Conservation (phyloP, 1,140 invertebrate species). For the Polypedilum pembai region DNA sequence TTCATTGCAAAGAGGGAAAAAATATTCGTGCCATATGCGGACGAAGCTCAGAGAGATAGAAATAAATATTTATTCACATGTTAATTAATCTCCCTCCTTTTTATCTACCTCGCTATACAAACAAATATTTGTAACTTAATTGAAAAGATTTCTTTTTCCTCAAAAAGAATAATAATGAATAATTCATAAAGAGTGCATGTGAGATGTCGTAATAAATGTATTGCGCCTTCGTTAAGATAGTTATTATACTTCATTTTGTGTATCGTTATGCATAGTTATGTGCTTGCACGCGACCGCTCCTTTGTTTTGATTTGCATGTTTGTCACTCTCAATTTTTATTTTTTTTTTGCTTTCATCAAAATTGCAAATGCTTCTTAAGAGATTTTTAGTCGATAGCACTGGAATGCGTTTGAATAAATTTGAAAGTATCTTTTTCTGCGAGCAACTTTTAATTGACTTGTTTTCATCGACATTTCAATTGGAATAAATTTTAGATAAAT, state of each 20-base stretch:
- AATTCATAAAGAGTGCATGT: constrained; percentile 5
- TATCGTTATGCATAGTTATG: constrained; percentile 18
- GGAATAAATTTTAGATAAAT: not conserved
- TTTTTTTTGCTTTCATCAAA: not conserved
- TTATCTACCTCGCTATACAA: not conserved
- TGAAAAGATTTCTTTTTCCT: constrained; percentile 10
- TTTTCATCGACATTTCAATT: not conserved
- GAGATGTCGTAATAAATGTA: not conserved
- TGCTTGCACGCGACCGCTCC: not conserved
- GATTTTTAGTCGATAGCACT: not conserved
- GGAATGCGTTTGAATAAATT: not conserved
- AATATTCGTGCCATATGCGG: not conserved
- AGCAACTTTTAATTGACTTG: not conserved
- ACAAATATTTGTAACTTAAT: constrained; percentile 1
- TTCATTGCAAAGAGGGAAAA: no score
- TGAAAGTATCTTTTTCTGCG: not conserved
- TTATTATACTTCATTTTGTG: not conserved
- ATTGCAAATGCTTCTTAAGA: not conserved
- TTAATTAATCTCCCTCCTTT: not conserved
- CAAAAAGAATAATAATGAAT: not conserved
- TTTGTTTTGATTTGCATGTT: constrained; percentile 1
- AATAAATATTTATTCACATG: not conserved
- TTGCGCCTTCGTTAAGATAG: not conserved
- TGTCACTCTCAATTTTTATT: not conserved
- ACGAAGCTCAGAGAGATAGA: not conserved